Percentiles rank a stretch among this genome's conserved stretches.
phyloP scores from a whole-genome alignment of 53 echinoderm and acorn worm genomes.

The Temnopleurus reevesii region DNA sequence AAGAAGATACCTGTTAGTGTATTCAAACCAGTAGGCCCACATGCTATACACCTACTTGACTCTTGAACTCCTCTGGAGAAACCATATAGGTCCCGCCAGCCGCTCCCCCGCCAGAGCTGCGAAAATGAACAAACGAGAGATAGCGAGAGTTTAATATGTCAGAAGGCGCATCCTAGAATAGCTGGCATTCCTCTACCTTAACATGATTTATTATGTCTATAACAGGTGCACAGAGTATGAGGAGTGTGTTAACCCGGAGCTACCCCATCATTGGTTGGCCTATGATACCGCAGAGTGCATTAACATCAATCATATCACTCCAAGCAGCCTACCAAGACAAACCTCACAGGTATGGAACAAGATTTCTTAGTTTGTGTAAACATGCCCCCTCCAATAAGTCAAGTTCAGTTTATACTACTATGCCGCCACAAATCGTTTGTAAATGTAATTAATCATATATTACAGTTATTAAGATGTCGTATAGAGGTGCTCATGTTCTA shows the following conservation, averaged over 20 bases:
- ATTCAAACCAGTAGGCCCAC: background rate
- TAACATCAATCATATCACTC: conserved; percentile 10
- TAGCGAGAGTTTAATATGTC: conserved; percentile 27
- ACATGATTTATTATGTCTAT: conserved; percentile 46
- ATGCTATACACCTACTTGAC: background rate
- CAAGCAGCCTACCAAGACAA: conserved; percentile 21
- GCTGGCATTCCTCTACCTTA: conserved; percentile 30
- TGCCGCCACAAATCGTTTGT: too few species aligned
- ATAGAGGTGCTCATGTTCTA: too few species aligned
- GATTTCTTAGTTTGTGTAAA: background rate
- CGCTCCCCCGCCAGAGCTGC: background rate
- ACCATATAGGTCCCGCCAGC: background rate
- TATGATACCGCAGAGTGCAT: conserved; percentile 49
- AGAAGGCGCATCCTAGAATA: conserved; percentile 30
- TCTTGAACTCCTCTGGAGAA: conserved; percentile 4
- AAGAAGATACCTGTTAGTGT: conserved; percentile 2
- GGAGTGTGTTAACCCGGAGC: conserved; percentile 32
- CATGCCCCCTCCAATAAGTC: background rate
- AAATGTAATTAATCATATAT: too few species aligned
- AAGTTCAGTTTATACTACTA: background rate
- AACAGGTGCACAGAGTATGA: conserved; percentile 48
- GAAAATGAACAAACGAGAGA: too few species aligned
- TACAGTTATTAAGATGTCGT: too few species aligned
- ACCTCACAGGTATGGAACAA: background rate
- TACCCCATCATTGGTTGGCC: conserved; percentile 35